Evolutionary conservation across 2,113 vertebrate species (phyloP), one percentile per base, ranked within the genome.

Genomic region (Mohoua ochrocephala): DNA sequence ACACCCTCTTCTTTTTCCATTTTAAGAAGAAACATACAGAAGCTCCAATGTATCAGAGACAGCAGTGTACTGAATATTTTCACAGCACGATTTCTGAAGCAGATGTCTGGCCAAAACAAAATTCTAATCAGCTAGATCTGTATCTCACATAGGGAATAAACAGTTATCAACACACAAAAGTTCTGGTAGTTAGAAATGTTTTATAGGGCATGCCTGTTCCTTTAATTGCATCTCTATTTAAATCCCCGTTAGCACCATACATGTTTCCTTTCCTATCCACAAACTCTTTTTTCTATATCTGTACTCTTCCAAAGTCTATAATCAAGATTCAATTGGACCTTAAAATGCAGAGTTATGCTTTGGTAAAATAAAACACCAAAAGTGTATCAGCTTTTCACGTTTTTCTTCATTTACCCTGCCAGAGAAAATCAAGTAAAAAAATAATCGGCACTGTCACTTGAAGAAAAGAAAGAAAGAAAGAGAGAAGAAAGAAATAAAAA

Each of bases 401-500:
- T 89, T 94, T 95, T 67, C 63, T 92, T 89, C 92, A 75, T 87
- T 94, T 83, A 80, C 45, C 12, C 56, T 91, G 89, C 92, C 96
- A 95, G 91, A 93, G 61, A 88, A 97, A 97, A 97, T 92, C 82
- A 95, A 96, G 96, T 76, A 94, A 97, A 89, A 93, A 87, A 95
- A 60, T 95, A 97, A 89, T 65, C 57, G 4, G 56, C 95, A 95
- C 78, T 97, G 92, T 97, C 95, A 96, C 92, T 94, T 95, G 96
- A 96, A 90, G 96, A 97, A 96, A 97, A 93, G 71, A 81, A 89
- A 93, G 71, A 81, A 89, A 54, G 50, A 93, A 65, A 84, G 42
- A 93, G 61, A 89, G 95, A 97, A 98, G 77, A 95, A 97, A 97
- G 97, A 97, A 97, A 97, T 68, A 92, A 84, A 97, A 98, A 97